These are phyloP conservation scores for Temnothorax nylanderi DNA, from an alignment of 1,140 invertebrate species.

Conservation along the genomic window DNA sequence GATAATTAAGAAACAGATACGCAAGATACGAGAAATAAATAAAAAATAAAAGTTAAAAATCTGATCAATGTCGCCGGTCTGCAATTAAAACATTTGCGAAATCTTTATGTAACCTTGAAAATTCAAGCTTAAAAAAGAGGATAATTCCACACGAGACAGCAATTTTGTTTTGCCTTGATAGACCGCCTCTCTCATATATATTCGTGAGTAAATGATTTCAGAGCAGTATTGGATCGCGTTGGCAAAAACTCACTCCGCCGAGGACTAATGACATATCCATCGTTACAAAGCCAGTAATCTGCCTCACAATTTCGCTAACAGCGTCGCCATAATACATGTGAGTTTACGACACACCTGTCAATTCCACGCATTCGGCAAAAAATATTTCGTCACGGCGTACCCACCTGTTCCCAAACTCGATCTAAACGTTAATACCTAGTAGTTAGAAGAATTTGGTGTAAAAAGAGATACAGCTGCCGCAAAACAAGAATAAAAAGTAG, in stretches of 20 bases:
- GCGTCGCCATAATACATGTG: slow-evolving; percentile 13
- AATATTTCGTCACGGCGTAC: neutral
- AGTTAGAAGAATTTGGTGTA: neutral
- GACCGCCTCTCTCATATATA: neutral
- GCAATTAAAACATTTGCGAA: slow-evolving; percentile 11
- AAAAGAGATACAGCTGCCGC: neutral
- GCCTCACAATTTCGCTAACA: slow-evolving; percentile 28
- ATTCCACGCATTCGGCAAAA: slow-evolving; percentile 35
- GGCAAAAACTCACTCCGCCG: slow-evolving; percentile 40
- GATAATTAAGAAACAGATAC: slow-evolving; percentile 6
- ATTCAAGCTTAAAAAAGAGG: neutral
- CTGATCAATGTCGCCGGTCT: neutral
- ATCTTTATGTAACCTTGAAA: neutral
- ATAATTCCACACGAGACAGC: neutral
- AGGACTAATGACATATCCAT: slow-evolving; percentile 39
- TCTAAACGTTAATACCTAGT: slow-evolving; percentile 27
- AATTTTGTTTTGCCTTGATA: slow-evolving; percentile 25
- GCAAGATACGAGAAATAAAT: neutral
- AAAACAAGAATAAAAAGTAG: neutral
- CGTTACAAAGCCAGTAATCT: slow-evolving; percentile 19
- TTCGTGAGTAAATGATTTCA: slow-evolving; percentile 8
- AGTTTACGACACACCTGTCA: slow-evolving; percentile 53
- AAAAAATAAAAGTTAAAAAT: slow-evolving; percentile 1
- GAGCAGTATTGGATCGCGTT: neutral
- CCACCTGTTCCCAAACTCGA: slow-evolving; percentile 28